Base-by-base conservation (phyloP, 2,888 invertebrate species). In the Pocota personata region DNA sequence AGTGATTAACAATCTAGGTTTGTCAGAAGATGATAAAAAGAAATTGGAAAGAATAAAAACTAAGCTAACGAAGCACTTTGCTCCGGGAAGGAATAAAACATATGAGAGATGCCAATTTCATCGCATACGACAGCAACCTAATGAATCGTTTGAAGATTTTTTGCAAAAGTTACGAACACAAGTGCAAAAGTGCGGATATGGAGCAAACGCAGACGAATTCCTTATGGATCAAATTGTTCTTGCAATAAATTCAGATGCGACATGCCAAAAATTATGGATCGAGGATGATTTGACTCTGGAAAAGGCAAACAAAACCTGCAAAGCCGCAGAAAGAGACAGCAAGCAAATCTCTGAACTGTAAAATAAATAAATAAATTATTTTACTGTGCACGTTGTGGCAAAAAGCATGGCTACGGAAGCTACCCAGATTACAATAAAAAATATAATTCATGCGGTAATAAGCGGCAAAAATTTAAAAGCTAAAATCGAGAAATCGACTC, bases 291-390 rank as follows among this genome's bases (percentile, higher is more conserved):
- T 72, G 12, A 27, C 24, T 10, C 32, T 72, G 14, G 48, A 60
- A 60, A 72, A 48, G 50, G 35, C 60, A 0, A 60, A 60, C 43
- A 72, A 48, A 27, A 57, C 57, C 21, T 71, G 71, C 58, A 72
- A 58, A 58, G 37, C 72, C 4, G 60, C 73, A 16, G 37, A 73
- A 48, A 43, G 73, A 60, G 62, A 60, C 14, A 27, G 12, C 3
- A 57, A 60, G 21, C 60, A 73, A 73, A 60, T 60, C n/a, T 32
- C 37, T 58, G 35, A 58, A 37, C n/a, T n/a, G n/a, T n/a, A n/a
- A n/a, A n/a, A n/a, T n/a, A n/a, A n/a, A n/a, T n/a, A n/a, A 27
- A 43, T 21, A 69, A 52, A 7, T 12, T 24, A 57, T 32, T 32
- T 6, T 14, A 57, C 16, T 32, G 32, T 32, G 10, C 16, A 10